phyloP scores from a whole-genome alignment of 2,888 invertebrate species.

The Theristus sp. region DNA sequence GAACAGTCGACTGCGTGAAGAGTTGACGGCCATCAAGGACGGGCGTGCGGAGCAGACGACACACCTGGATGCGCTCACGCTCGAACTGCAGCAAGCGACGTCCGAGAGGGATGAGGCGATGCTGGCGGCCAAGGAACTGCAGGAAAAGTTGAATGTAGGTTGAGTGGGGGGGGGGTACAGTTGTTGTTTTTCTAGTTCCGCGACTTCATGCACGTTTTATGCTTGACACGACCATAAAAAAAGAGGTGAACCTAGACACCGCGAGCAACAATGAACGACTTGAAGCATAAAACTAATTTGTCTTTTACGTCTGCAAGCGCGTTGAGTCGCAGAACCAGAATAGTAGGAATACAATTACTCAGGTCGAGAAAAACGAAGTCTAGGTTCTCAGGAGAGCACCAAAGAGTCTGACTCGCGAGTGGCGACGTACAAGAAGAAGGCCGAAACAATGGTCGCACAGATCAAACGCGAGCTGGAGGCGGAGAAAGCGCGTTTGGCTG shows the following conservation, averaged over 20 bases:
- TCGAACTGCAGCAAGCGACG: neutral
- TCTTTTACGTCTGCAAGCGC: no score
- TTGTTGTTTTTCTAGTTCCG: no score
- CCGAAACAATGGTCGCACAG: neutral
- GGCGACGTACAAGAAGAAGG: slow-evolving; percentile 4
- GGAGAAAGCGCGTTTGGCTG: neutral
- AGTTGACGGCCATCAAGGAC: neutral
- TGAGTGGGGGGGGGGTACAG: no score
- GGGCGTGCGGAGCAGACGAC: no score
- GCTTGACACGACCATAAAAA: no score
- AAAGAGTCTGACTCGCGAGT: neutral
- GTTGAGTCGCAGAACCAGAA: no score
- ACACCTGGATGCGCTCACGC: neutral
- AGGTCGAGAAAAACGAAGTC: no score
- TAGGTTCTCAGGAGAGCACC: neutral
- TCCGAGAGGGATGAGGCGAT: neutral
- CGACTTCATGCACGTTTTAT: no score
- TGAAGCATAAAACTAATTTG: no score
- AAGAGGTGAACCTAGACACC: no score
- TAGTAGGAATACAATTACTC: no score
- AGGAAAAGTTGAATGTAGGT: neutral
- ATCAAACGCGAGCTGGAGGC: slow-evolving; percentile 6
- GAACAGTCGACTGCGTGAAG: neutral
- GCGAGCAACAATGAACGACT: no score
- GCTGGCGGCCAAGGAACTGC: neutral